Percentiles rank a stretch among this genome's conserved stretches.
phyloP scores from a whole-genome alignment of 2,888 invertebrate species.

The Drosophila anceps region DNA sequence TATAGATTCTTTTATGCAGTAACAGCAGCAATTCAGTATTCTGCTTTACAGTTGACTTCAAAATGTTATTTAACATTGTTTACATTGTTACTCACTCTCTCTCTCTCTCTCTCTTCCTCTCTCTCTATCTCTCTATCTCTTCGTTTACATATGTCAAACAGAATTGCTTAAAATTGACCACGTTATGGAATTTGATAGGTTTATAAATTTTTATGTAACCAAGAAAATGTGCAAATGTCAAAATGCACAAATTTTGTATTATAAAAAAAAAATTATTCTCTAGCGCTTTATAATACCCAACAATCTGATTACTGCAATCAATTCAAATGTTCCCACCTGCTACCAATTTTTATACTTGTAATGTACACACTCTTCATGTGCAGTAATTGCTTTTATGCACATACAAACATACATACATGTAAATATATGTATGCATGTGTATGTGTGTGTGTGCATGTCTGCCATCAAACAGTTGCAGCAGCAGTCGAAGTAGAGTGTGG shows the following conservation, averaged over 20 bases:
- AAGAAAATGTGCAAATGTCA: too few species aligned
- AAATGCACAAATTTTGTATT: neutral
- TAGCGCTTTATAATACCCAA: too few species aligned
- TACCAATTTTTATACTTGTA: neutral
- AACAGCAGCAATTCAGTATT: neutral
- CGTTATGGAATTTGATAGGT: too few species aligned
- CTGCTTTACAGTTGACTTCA: neutral
- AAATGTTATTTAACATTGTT: neutral
- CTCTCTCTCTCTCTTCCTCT: too few species aligned
- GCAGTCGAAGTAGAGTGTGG: slow-evolving; percentile 41
- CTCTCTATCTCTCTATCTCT: too few species aligned
- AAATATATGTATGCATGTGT: neutral
- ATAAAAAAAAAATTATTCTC: too few species aligned
- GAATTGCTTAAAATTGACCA: neutral
- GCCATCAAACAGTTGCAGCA: slow-evolving; percentile 37
- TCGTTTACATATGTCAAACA: neutral
- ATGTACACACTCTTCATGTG: neutral
- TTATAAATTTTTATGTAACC: too few species aligned
- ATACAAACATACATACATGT: too few species aligned
- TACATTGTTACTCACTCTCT: neutral
- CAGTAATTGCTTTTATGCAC: too few species aligned
- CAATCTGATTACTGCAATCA: neutral
- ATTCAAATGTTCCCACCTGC: too few species aligned
- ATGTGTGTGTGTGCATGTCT: neutral
- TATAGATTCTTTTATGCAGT: neutral